Evolutionary conservation across 2,888 invertebrate genomes (phyloP), one percentile per base, ranked within the genome.

Genomic region (Nemotelus pantherinus): DNA sequence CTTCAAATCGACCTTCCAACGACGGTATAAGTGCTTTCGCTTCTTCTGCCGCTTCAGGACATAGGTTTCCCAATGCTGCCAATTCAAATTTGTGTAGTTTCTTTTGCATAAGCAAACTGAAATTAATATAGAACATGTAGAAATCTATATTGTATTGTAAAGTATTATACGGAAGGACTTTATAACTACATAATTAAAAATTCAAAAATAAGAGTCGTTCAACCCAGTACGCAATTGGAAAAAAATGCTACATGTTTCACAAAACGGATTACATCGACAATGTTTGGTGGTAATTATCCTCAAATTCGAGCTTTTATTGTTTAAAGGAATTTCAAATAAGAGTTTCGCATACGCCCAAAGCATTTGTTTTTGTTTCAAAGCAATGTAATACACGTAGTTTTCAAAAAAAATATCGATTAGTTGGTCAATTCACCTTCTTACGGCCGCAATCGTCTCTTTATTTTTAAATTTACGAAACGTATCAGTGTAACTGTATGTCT

Each of bases 41-140:
- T 89, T 99, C 99, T 85, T 99, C 99, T 0, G 98, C 95, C 58
- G 95, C 97, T 88, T 99, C 99, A 0, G 99, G 99, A 84, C 99
- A 99, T n/a, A 99, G 89, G 88, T 99, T 99, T 2, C 98, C 98
- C 81, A 99, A 89, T 10, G 98, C 96, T 0, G 99, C 99, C 78
- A 99, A 89, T 88, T 99, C 99, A 89, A 98, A 99, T 88, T 99
- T 99, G 88, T 99, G 99, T 10, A 98, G 88, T 85, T 97, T 98
- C 85, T 98, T 98, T 84, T 96, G 95, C 89, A 94, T 94, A 72
- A 98, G 88, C 78, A 97, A 90, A 86, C 97, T 97, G 87, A 78
- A 57, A 77, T 58, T 77, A 79, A 25, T 25, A 25, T 25, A 25
- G 25, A 25, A 25, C 0, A 47, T 72, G 25, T 64, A 41, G 53